Conservation (phyloP, 2,113 vertebrate genomes). For the Gallinago jamesoni region DNA sequence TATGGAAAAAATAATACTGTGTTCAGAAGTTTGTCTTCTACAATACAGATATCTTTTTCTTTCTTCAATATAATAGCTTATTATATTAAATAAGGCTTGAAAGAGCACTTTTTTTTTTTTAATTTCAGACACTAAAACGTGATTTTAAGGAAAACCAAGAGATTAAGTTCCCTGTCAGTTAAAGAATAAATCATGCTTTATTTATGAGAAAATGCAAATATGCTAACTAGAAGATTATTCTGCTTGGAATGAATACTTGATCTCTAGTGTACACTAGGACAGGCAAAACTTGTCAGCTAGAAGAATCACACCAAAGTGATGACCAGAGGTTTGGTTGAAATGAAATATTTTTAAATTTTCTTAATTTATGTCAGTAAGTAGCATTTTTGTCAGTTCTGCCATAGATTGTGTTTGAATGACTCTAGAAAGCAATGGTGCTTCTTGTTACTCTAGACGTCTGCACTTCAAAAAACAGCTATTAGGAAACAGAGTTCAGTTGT, state of each 20-base stretch:
- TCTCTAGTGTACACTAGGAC: not conserved
- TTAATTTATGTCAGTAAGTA: not conserved
- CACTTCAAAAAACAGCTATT: not conserved
- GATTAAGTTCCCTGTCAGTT: not conserved
- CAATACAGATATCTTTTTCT: not conserved
- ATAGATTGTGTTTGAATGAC: not conserved
- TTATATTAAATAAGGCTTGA: not conserved
- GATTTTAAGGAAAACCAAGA: not conserved
- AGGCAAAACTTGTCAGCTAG: not conserved
- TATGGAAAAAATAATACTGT: not conserved
- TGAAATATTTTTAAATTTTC: not conserved
- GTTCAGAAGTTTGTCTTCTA: not conserved
- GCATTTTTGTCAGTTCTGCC: not conserved
- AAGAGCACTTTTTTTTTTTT: not conserved
- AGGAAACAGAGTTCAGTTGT: not conserved
- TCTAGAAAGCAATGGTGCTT: not conserved
- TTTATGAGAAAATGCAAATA: slow-evolving; percentile 47
- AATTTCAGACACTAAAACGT: not conserved
- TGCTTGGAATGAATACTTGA: slow-evolving; percentile 31
- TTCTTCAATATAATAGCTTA: not conserved
- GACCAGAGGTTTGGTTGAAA: not conserved
- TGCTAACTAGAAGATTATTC: not conserved
- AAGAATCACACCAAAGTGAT: not conserved
- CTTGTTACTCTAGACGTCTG: not conserved
- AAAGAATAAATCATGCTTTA: slow-evolving; percentile 29